Percentiles rank a stretch among this genome's conserved stretches.
These are phyloP conservation scores for Andrena praecox DNA, from an alignment of 2,888 invertebrate species.

Conservation along the genomic window DNA sequence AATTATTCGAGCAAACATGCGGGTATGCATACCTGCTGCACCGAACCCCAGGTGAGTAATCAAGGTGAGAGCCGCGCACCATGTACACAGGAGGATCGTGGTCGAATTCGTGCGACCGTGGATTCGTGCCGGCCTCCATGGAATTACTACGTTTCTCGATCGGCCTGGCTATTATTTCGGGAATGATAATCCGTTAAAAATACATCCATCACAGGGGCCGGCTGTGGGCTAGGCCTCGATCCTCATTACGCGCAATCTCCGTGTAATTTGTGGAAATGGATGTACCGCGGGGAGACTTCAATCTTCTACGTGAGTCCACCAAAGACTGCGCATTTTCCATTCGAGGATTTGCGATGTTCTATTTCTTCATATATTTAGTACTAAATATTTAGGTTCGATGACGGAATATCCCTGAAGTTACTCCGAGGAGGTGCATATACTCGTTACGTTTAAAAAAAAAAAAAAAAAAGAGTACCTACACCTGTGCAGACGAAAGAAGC, in stretches of 20 bases:
- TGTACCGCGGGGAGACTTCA: not conserved
- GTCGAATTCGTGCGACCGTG: conserved; percentile 58
- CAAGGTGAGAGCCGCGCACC: conserved; percentile 70
- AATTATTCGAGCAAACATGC: conserved; percentile 76
- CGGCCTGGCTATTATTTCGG: conserved; percentile 38
- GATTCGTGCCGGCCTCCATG: conserved; percentile 13
- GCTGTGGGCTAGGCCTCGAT: not conserved
- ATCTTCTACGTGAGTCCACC: not conserved
- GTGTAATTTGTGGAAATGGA: conserved; percentile 13
- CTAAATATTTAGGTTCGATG: too few relatives aligned
- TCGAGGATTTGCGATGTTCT: conserved; percentile 11
- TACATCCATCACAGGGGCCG: not conserved
- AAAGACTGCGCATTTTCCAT: conserved; percentile 1
- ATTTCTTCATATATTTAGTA: not conserved
- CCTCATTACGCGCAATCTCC: not conserved
- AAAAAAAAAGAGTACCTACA: not conserved
- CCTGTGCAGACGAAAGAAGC: conserved; percentile 47
- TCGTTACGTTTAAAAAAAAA: not conserved
- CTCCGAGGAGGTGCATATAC: not conserved
- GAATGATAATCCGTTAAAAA: conserved; percentile 53
- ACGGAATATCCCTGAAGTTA: too few relatives aligned
- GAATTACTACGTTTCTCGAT: conserved; percentile 43
- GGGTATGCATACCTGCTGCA: conserved; percentile 73
- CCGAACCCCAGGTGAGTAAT: conserved; percentile 75
- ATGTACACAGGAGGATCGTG: conserved; percentile 63